These are phyloP conservation scores for Neria commutata DNA, from an alignment of 2,888 invertebrate genomes.

Conservation along the genomic window DNA sequence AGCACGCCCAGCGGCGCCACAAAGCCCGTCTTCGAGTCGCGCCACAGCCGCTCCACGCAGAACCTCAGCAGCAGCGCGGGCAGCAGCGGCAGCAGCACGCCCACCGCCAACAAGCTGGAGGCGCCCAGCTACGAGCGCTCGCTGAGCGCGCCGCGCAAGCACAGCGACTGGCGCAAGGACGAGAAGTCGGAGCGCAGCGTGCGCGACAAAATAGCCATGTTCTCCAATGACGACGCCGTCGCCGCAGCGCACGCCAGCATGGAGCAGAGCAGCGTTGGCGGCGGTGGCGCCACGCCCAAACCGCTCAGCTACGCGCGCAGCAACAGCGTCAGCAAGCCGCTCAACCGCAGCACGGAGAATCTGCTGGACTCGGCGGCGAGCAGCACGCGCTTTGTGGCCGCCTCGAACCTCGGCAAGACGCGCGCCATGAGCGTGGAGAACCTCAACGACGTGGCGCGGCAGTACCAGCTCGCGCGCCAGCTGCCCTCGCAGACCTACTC, in stretches of 20 bases:
- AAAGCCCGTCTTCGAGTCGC: conserved; percentile 40
- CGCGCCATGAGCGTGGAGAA: conserved; percentile 67
- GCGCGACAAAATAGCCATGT: conserved; percentile 86
- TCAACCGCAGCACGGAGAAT: conserved; percentile 61
- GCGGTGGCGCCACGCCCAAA: conserved; percentile 8
- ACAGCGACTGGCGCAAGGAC: conserved; percentile 70
- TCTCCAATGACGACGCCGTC: conserved; percentile 66
- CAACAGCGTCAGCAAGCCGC: conserved; percentile 44
- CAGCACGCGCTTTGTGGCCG: conserved; percentile 15
- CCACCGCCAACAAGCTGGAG: conserved; percentile 24
- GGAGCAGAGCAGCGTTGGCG: conserved; percentile 17
- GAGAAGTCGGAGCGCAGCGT: conserved; percentile 82
- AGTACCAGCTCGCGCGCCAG: conserved; percentile 53
- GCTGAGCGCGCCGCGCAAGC: conserved; percentile 52
- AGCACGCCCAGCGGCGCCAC: conserved; percentile 16
- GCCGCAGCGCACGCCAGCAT: conserved; percentile 25
- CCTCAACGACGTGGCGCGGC: conserved; percentile 58
- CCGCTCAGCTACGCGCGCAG: conserved; percentile 35
- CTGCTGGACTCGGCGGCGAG: conserved; percentile 45
- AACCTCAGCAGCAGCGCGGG: conserved; percentile 31
- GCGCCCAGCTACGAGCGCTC: conserved; percentile 58
- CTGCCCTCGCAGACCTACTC: conserved; percentile 51
- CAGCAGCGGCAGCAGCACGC: conserved; percentile 1
- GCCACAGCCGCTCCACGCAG: conserved; percentile 41
- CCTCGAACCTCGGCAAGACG: conserved; percentile 58